phyloP scores from a whole-genome alignment of 2,888 invertebrate genomes.

The Platycheirus albimanus region DNA sequence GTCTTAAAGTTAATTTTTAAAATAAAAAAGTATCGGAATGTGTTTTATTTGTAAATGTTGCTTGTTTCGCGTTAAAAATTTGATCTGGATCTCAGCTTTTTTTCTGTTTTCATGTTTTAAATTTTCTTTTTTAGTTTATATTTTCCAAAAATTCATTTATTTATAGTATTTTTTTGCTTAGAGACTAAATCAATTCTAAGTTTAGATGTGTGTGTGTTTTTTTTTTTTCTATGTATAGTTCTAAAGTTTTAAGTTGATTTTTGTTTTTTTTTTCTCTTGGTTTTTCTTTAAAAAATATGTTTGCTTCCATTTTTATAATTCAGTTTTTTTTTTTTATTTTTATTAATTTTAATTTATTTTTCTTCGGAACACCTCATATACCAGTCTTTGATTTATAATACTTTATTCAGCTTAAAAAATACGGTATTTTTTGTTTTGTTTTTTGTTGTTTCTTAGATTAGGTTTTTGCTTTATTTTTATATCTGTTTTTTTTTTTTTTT shows the following conservation, averaged over 20 bases:
- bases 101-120: constrained; percentile 23
- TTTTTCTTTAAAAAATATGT: constrained; percentile 61
- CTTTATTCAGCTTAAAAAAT: constrained; percentile 75
- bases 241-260: constrained; percentile 65
- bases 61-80: constrained; percentile 47
- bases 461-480: constrained; percentile 47
- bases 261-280: constrained; percentile 57
- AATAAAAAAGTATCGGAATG: constrained; percentile 56
- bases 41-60: constrained; percentile 56
- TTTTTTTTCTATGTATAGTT: constrained; percentile 56
- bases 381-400: constrained; percentile 82
- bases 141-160: constrained; percentile 33
- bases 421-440: constrained; percentile 64
- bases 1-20: constrained; percentile 14
- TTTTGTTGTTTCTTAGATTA: constrained; percentile 74
- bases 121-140: constrained; percentile 16
- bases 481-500: constrained; percentile 65
- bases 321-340: constrained; percentile 67
- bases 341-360: constrained; percentile 79
- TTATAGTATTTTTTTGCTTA: constrained; percentile 53
- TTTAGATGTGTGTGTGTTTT: too few species aligned
- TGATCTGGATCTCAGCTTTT: constrained; percentile 57
- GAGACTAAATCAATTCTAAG: constrained; percentile 67
- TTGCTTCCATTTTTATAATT: constrained; percentile 55
- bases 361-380: constrained; percentile 83